Percentiles rank a stretch among this genome's conserved stretches.
Conservation (phyloP, 2,797 vertebrate genomes). For the Lepilemur ruficaudatus region DNA sequence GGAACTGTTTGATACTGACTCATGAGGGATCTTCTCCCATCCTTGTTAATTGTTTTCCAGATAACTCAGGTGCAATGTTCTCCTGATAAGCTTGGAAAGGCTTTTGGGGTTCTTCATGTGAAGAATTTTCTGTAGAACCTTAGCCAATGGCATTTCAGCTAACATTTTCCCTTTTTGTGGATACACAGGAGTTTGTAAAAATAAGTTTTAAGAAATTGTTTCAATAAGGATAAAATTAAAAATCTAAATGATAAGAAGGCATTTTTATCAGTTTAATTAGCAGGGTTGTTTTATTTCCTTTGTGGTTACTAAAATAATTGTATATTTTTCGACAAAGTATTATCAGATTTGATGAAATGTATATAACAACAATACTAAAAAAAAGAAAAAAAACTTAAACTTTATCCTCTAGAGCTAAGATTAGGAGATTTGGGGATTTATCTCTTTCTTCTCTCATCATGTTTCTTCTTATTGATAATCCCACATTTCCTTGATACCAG, state of each 20-base stretch:
- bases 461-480: neutral
- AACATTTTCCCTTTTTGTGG: neutral
- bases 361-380: neutral
- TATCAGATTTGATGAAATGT: slow-evolving; percentile 3
- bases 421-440: neutral
- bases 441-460: neutral
- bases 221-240: neutral
- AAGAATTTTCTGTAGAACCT: neutral
- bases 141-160: neutral
- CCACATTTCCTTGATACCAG: neutral
- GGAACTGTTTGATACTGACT: neutral
- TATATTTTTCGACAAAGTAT: neutral
- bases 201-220: neutral
- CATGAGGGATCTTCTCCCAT: neutral
- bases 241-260: neutral
- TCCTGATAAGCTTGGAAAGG: neutral
- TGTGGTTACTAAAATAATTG: neutral
- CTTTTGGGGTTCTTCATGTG: neutral
- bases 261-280: slow-evolving; percentile 28
- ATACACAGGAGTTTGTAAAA: neutral
- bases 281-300: neutral
- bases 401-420: neutral
- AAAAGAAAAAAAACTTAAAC: neutral
- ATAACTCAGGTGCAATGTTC: neutral
- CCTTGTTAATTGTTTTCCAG: neutral